A percentile compares a stretch with the other conserved stretches of the same genome.
phyloP scores from a whole-genome alignment of 2,888 invertebrate species.

The Melanostoma scalare region DNA sequence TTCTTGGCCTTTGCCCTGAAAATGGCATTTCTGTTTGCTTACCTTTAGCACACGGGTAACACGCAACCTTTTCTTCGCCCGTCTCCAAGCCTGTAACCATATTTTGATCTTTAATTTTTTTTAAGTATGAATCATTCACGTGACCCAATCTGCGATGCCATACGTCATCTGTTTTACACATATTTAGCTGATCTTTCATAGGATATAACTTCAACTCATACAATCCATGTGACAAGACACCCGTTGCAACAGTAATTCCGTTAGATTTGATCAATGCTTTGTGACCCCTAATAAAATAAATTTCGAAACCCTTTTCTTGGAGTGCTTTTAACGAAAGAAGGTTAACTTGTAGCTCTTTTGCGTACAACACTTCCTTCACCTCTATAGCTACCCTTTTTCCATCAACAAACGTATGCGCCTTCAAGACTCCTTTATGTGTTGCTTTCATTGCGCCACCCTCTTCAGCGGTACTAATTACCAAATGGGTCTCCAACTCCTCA shows the following conservation, averaged over 20 bases:
- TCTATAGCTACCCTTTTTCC: slow-evolving; percentile 5
- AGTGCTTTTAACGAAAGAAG: slow-evolving; percentile 17
- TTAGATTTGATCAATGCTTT: slow-evolving; percentile 10
- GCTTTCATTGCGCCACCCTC: slow-evolving; percentile 20
- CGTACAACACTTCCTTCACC: slow-evolving; percentile 19
- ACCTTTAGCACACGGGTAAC: slow-evolving; percentile 11
- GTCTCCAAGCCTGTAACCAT: slow-evolving; percentile 13
- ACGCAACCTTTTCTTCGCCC: slow-evolving; percentile 7
- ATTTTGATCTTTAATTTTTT: slow-evolving; percentile 10
- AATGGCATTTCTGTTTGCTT: slow-evolving; percentile 23
- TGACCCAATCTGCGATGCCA: slow-evolving; percentile 16
- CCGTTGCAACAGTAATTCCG: slow-evolving; percentile 8
- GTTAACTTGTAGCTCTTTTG: slow-evolving; percentile 17
- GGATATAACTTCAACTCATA: slow-evolving; percentile 15
- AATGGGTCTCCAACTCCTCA: slow-evolving; percentile 13
- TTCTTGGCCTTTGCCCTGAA: not conserved
- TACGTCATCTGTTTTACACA: slow-evolving; percentile 13
- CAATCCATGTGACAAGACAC: slow-evolving; percentile 17
- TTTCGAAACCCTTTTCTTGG: slow-evolving; percentile 14
- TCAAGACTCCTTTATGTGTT: slow-evolving; percentile 20
- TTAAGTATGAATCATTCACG: slow-evolving; percentile 7
- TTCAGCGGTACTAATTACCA: slow-evolving; percentile 16
- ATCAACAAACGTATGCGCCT: slow-evolving; percentile 17
- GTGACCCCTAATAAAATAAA: not conserved
- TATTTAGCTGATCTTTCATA: slow-evolving; percentile 8